Evolutionary conservation across 2,888 invertebrate genomes (phyloP), one percentile per base, ranked within the genome.

Genomic region (Yponomeuta evonymella): DNA sequence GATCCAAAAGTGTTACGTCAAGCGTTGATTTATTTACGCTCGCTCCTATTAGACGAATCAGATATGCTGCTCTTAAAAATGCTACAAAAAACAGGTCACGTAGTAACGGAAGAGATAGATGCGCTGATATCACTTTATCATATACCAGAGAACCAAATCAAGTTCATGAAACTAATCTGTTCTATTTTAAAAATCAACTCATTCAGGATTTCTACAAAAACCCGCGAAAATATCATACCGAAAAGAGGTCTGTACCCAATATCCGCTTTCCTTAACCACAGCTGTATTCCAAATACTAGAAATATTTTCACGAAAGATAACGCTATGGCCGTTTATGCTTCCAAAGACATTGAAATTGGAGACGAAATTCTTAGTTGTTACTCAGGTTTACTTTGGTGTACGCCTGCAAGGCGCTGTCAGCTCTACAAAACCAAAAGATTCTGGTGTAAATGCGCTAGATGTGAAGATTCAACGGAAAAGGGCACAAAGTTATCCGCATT

Each of bases 331-430:
- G 89, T 95, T 10, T 93, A 91, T 75, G 94, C 96, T 6, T 84
- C 94, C 0, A 85, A 85, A 71, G 87, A 92, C 71, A 95, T 96
- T 70, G 82, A 85, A 51, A 81, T 84, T 69, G 94, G 93, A 30
- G 88, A 94, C 66, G 95, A 95, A 82, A 92, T 96, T 33, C 92
- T 94, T 12, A 94, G 94, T 76, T 93, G 94, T 67, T 96, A 96
- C 77, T 94, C 95, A 0, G 93, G 94, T 73, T 78, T 95, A n/a
- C 81, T 95, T 67, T 95, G 95, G 95, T 94, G 94, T 70, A 95
- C 95, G 1, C 86, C 92, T 2, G 90, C 94, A 6, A 88, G 96
- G 76, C 87, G 94, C 11, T 92, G 89, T 70, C 94, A 95, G 75
- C 86, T 96, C 30, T 86, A 84, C 72, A 89, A 87, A 75, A 94